Evolutionary conservation across 2,888 invertebrate species (phyloP).

Genomic region (Lymantria dispar): DNA sequence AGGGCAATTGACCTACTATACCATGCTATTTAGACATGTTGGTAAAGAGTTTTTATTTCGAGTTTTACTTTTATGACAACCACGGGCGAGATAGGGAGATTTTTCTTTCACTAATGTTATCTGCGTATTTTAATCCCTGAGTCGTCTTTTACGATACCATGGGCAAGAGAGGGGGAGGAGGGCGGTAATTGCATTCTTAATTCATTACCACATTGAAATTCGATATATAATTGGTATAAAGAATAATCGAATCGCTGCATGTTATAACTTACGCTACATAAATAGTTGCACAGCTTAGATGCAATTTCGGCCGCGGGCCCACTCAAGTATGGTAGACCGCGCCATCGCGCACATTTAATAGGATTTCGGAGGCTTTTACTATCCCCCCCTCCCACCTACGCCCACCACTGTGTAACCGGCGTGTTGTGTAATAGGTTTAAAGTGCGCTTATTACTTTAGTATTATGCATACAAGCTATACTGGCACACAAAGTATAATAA

Average conservation of each 20-base stretch:
- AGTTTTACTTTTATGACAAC: too few relatives aligned
- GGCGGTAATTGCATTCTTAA: too few relatives aligned
- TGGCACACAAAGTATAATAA: not conserved
- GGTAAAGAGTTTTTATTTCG: too few relatives aligned
- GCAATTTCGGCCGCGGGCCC: conserved; percentile 36
- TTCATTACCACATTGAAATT: too few relatives aligned
- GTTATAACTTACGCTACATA: conserved; percentile 13
- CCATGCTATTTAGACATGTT: too few relatives aligned
- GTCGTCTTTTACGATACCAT: too few relatives aligned
- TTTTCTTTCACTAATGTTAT: too few relatives aligned
- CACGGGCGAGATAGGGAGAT: too few relatives aligned
- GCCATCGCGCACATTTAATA: conserved; percentile 36
- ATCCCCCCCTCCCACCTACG: conserved; percentile 1
- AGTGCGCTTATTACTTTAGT: conserved; percentile 2
- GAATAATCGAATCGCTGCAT: conserved; percentile 8
- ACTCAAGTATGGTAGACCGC: conserved; percentile 39
- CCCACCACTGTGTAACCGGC: conserved; percentile 1
- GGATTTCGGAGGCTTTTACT: conserved; percentile 38
- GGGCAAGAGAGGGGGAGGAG: too few relatives aligned
- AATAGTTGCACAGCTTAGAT: conserved; percentile 42
- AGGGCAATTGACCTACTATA: too few relatives aligned
- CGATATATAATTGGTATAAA: too few relatives aligned
- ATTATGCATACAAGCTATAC: not conserved
- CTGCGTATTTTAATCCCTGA: too few relatives aligned
- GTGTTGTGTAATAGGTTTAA: conserved; percentile 7